phyloP scores from a whole-genome alignment of 2,797 vertebrate species.

The Phyllotis vaccarum region DNA sequence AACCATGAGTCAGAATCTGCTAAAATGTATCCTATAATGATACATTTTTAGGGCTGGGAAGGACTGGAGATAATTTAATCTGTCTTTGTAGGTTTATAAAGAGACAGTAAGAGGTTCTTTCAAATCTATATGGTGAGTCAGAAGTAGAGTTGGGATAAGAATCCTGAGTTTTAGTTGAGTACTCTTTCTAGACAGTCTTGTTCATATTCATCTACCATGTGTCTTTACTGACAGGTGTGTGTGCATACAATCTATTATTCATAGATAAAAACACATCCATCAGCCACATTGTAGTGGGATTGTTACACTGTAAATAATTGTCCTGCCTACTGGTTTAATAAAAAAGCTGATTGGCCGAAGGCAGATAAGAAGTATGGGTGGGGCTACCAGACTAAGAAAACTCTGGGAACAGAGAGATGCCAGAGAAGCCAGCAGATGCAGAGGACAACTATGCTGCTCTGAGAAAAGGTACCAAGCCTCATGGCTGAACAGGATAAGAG shows the following conservation, averaged over 20 bases:
- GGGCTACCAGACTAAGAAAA: no score
- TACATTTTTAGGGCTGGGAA: conserved; percentile 49
- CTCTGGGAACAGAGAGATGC: no score
- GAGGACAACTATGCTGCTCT: no score
- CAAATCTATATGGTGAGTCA: background rate
- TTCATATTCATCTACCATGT: background rate
- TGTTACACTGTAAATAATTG: no score
- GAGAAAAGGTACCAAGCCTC: no score
- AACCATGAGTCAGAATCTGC: conserved; percentile 27
- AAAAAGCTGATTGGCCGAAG: no score
- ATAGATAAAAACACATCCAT: background rate
- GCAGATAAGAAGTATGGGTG: no score
- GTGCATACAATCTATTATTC: background rate
- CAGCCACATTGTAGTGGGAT: no score
- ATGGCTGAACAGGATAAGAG: no score
- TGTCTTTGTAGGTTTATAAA: conserved; percentile 35
- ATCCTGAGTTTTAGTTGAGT: background rate
- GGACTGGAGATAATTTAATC: conserved; percentile 32
- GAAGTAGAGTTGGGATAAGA: background rate
- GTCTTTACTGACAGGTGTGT: background rate
- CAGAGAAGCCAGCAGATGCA: no score
- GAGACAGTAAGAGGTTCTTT: conserved; percentile 28
- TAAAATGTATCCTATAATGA: conserved; percentile 42
- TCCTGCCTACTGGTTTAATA: no score
- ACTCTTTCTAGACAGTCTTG: background rate